A percentile compares a stretch with the other conserved stretches of the same genome.
Conservation (phyloP, 2,113 vertebrate species). For the Raphicerus campestris region DNA sequence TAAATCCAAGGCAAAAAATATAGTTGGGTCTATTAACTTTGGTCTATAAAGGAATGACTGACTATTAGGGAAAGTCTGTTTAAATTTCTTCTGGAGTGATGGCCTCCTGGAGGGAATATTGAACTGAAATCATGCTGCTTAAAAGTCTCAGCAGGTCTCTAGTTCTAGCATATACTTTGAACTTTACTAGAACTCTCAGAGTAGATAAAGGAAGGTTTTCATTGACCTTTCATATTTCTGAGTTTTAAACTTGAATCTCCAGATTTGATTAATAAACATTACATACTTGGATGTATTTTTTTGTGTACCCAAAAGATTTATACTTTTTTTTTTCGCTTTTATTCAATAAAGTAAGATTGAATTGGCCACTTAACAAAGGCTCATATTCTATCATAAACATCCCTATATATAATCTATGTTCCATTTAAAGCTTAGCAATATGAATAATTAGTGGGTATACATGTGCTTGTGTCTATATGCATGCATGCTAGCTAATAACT, state of each 20-base stretch:
- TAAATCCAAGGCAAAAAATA: background rate
- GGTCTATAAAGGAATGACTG: background rate
- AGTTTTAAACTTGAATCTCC: background rate
- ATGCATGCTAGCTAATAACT: background rate
- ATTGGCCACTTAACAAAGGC: too few relatives aligned
- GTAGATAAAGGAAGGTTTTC: background rate
- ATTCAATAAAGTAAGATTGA: background rate
- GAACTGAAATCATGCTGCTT: background rate
- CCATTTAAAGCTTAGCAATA: background rate
- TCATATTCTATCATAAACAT: background rate
- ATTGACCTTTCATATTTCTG: background rate
- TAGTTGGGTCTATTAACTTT: background rate
- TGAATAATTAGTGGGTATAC: background rate
- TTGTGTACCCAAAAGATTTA: background rate
- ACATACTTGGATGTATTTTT: background rate
- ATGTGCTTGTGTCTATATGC: background rate
- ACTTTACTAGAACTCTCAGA: background rate
- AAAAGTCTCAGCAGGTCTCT: background rate
- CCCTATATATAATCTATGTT: background rate
- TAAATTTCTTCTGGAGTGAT: background rate
- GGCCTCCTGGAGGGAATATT: background rate
- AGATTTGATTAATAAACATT: slow-evolving; percentile 15
- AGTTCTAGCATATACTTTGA: background rate
- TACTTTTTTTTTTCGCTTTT: slow-evolving; percentile 5
- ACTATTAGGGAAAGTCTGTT: background rate